Evolutionary conservation across 2,113 vertebrate species (phyloP).

Genomic region (Brevimyrus niger): DNA sequence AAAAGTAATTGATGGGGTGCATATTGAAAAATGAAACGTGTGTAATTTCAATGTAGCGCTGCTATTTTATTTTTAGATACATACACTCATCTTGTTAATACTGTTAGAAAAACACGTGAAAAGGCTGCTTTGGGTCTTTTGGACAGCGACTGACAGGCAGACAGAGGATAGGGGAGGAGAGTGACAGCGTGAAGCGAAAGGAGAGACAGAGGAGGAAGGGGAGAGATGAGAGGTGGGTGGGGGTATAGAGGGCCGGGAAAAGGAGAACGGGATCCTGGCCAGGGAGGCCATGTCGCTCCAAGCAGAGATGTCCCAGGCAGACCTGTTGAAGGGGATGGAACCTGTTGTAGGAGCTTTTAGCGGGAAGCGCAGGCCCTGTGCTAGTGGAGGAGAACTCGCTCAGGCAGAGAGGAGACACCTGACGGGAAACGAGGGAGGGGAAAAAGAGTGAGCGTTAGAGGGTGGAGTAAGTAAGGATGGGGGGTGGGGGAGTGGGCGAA

Average conservation of each 20-base stretch:
- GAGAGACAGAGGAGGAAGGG: background rate
- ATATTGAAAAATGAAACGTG: background rate
- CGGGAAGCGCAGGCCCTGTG: background rate
- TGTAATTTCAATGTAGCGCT: constrained; percentile 11
- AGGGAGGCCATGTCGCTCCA: background rate
- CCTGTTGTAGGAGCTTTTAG: background rate
- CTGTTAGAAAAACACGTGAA: background rate
- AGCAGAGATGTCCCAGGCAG: constrained; percentile 5
- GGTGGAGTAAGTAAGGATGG: constrained; percentile 32
- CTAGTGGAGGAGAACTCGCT: background rate
- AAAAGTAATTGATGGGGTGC: background rate
- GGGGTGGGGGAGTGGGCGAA: constrained; percentile 35
- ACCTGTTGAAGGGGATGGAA: constrained; percentile 19
- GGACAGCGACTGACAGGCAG: constrained; percentile 3
- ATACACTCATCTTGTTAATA: background rate
- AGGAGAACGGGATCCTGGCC: constrained; percentile 10
- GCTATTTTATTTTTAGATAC: background rate
- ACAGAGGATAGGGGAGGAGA: background rate
- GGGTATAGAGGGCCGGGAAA: background rate
- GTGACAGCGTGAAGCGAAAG: background rate
- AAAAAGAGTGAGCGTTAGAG: constrained; percentile 18
- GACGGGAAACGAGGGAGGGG: constrained; percentile 26
- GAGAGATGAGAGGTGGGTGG: background rate
- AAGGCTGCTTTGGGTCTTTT: background rate
- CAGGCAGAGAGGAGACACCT: constrained; percentile 24